Evolutionary conservation across 2,888 invertebrate species (phyloP), one percentile per base, ranked within the genome.

Genomic region (Tetrapedia diversipes): DNA sequence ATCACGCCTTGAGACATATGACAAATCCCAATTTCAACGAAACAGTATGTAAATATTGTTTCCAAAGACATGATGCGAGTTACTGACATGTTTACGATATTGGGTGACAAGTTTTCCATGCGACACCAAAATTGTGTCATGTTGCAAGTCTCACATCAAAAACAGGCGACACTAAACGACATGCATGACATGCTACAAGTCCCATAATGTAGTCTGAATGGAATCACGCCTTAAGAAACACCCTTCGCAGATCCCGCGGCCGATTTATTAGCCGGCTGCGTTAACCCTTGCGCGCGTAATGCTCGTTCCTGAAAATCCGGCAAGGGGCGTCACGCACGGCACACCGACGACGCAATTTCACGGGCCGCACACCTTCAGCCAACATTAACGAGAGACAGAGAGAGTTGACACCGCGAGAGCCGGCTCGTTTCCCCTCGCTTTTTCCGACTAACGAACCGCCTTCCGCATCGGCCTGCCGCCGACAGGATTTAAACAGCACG

Each of bases 401-500:
- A n/a, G n/a, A 49, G 24, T 49, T 24, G 22, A 14, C 19, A 47
- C 19, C 51, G 51, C 51, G 51, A 49, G 53, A n/a, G n/a, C n/a
- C n/a, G n/a, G n/a, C n/a, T n/a, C 66, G 65, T 72, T 63, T 69
- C 14, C 59, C n/a, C 63, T 32, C 29, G 65, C 70, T 68, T 79
- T 77, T 72, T 70, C 67, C 54, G 60, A 59, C 77, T 86, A 84
- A 83, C 81, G 76, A 83, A 84, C 79, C 75, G 66, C 72, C 76
- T 77, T 76, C 65, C 68, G 37, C 63, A 45, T 53, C 43, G 47
- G 64, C 47, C 54, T 60, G 43, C 45, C 61, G 57, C 43, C 76
- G 66, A 54, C 57, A 51, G 65, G 67, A 75, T 66, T 79, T 85
- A 69, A 80, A 75, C 76, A 76, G 78, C 51, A 57, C 53, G 70